These are phyloP conservation scores for Philypnodon macrostomus DNA, from an alignment of 2,797 vertebrate species.

Conservation along the genomic window DNA sequence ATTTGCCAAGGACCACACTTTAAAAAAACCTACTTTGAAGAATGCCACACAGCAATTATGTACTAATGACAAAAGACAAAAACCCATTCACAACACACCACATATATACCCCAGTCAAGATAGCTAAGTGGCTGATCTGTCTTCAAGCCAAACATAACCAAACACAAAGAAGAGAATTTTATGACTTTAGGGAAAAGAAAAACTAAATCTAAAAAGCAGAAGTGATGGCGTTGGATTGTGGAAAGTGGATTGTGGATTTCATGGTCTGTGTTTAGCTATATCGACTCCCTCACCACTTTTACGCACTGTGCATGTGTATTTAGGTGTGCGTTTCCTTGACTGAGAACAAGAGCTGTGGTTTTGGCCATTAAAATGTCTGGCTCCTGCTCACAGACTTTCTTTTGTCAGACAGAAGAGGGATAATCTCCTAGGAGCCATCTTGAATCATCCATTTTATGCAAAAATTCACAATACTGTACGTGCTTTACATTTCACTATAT, in stretches of 20 bases:
- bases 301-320: conserved; percentile 10
- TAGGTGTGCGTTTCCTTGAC: conserved; percentile 44
- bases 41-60: conserved; percentile 16
- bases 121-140: conserved; percentile 1
- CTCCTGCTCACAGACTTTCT: conserved; percentile 34
- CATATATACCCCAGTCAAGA: neutral
- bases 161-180: conserved; percentile 8
- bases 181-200: conserved; percentile 12
- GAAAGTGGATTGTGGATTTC: conserved; percentile 41
- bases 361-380: conserved; percentile 50
- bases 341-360: conserved; percentile 43
- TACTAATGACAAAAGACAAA: conserved; percentile 23
- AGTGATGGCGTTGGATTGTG: conserved; percentile 24
- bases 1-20: conserved; percentile 32
- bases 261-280: conserved; percentile 32
- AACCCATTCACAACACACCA: conserved; percentile 14
- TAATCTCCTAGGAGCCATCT: conserved; percentile 41
- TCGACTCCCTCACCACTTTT: conserved; percentile 32
- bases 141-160: conserved; percentile 22
- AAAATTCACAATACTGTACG: neutral
- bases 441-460: conserved; percentile 39
- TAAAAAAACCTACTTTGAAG: conserved; percentile 28
- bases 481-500: too few relatives aligned
- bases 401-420: conserved; percentile 21
- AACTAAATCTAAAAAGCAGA: conserved; percentile 31